Conservation (phyloP, 2,797 vertebrate genomes). For the Pteronotus mesoamericanus region DNA sequence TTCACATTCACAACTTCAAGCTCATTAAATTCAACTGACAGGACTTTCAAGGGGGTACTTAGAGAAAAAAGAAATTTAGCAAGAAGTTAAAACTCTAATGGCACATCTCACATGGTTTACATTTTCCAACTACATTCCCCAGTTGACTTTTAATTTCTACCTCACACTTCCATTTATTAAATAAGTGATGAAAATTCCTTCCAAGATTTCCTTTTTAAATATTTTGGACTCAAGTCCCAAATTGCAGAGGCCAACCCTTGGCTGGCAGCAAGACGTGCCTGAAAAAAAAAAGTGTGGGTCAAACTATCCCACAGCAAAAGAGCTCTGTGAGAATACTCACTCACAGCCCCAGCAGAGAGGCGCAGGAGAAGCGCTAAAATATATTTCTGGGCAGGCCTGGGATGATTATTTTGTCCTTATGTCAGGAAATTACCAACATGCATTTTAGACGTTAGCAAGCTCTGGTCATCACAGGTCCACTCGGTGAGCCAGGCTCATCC, state of each 20-base stretch:
- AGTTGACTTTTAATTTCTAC: constrained; percentile 21
- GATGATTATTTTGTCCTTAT: constrained; percentile 23
- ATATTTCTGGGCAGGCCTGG: neutral
- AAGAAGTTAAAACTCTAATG: constrained; percentile 21
- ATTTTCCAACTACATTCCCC: constrained; percentile 39
- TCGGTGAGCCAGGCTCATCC: neutral
- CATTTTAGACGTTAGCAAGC: constrained; percentile 19
- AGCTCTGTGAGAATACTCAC: constrained; percentile 1
- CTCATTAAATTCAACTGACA: neutral
- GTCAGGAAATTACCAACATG: constrained; percentile 40
- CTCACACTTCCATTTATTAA: constrained; percentile 59
- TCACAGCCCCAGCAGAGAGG: neutral
- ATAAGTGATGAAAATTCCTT: constrained; percentile 46
- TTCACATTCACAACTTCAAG: constrained; percentile 15
- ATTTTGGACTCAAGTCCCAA: constrained; percentile 10
- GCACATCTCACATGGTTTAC: constrained; percentile 1
- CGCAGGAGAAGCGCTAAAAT: neutral
- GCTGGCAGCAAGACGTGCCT: constrained; percentile 43
- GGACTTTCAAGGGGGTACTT: neutral
- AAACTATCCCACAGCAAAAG: neutral
- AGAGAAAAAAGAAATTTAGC: neutral
- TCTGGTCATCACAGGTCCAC: neutral
- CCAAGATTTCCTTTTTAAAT: constrained; percentile 55
- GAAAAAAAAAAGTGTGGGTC: neutral
- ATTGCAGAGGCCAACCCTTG: constrained; percentile 13